phyloP scores from a whole-genome alignment of 2,113 vertebrate genomes.

The Chiloscyllium plagiosum region DNA sequence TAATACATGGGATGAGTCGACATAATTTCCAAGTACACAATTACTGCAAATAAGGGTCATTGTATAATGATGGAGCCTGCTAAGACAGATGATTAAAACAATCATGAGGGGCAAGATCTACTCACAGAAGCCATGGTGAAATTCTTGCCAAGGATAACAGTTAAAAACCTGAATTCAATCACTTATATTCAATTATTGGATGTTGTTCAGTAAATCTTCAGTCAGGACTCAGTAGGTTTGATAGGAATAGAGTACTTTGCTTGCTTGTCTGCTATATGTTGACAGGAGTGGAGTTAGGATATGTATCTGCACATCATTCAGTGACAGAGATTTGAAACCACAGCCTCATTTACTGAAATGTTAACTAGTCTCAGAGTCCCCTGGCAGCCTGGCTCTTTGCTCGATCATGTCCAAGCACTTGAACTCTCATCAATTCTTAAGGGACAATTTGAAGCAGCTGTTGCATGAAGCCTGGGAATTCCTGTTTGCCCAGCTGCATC shows the following conservation, averaged over 20 bases:
- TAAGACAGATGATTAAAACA: not conserved
- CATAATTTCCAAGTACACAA: not conserved
- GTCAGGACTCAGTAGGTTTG: no score
- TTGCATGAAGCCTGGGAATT: not conserved
- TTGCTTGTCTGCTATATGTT: not conserved
- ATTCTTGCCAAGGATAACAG: not conserved
- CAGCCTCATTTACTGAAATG: not conserved
- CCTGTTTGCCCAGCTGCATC: not conserved
- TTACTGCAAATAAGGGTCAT: not conserved
- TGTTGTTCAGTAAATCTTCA: no score
- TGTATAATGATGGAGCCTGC: not conserved
- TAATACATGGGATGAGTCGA: not conserved
- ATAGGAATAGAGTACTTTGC: not conserved
- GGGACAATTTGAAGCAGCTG: not conserved
- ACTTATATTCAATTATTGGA: not conserved
- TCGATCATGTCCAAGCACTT: not conserved
- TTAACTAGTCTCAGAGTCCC: not conserved
- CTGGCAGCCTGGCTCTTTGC: not conserved
- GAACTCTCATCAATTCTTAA: slow-evolving; percentile 6
- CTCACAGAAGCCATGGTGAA: not conserved
- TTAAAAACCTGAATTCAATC: not conserved
- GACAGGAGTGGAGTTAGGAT: not conserved
- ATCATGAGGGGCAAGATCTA: not conserved
- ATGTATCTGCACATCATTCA: not conserved
- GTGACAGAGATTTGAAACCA: not conserved